Evolutionary conservation across 2,797 vertebrate genomes (phyloP).

Genomic region (Florisuga fusca): DNA sequence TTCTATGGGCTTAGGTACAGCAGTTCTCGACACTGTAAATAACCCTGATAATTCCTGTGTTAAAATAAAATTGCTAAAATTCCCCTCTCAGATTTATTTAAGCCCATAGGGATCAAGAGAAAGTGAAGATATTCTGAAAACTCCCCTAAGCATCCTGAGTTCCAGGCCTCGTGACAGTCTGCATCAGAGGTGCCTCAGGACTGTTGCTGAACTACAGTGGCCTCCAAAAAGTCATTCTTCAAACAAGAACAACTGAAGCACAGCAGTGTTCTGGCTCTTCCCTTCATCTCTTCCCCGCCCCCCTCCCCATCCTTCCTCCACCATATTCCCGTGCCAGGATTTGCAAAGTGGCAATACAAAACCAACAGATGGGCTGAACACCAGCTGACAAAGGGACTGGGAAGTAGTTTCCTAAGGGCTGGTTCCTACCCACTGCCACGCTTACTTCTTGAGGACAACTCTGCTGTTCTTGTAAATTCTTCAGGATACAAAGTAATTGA

Average conservation of each 20-base stretch:
- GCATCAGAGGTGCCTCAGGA: not conserved
- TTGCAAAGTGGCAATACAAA: not conserved
- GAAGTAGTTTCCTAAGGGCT: not conserved
- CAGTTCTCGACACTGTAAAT: not conserved
- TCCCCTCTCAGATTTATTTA: not conserved
- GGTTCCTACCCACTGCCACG: not conserved
- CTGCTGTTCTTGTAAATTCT: not conserved
- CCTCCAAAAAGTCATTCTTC: not conserved
- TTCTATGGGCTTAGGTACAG: not conserved
- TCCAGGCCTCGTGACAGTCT: not conserved
- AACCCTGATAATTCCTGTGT: not conserved
- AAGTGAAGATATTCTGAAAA: not conserved
- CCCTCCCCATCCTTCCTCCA: not conserved
- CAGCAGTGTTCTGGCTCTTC: constrained; percentile 15
- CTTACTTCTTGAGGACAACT: not conserved
- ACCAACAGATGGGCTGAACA: not conserved
- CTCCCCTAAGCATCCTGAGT: not conserved
- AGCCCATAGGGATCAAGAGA: not conserved
- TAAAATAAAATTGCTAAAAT: not conserved
- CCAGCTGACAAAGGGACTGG: not conserved
- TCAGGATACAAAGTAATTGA: not conserved
- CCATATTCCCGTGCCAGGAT: not conserved
- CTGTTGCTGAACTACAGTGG: not conserved
- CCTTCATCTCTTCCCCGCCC: not conserved
- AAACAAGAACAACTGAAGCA: not conserved